Evolutionary conservation across 2,888 invertebrate genomes (phyloP), one percentile per base, ranked within the genome.

Genomic region (Rhyacophila evoluta): DNA sequence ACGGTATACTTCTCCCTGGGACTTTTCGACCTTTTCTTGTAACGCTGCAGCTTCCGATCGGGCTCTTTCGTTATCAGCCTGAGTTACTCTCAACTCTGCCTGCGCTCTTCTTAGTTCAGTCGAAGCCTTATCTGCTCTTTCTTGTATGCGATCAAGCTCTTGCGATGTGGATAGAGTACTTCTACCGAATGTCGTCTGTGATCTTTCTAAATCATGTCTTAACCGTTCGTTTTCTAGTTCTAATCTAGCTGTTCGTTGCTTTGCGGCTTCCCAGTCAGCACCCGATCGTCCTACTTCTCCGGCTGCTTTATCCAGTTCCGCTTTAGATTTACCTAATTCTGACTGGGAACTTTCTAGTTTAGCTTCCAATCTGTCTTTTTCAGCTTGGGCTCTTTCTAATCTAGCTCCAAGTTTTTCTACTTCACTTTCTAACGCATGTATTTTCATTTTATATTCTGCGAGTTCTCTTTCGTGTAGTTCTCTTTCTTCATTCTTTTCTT

Each of bases 401-500:
- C 97, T 92, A 33, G 95, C 95, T 78, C 94, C 95, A 75, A 96
- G 90, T 88, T 96, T 96, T 86, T 96, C 96, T 10, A 97, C 96
- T 89, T 97, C 97, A 84, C 96, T 96, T 86, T 97, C 97, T 77
- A 97, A 89, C 12, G 96, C 93, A 84, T 97, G 97, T 80, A 97
- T 91, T 88, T 97, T 97, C 93, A 97, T 95, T 88, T 97, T 97
- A 85, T 96, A 97, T 86, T 98, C 98, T 75, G 97, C 97, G 84
- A 97, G 93, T 87, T 97, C 97, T 84, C 97, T 92, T 86, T 97
- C 97, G 86, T 97, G 97, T 15, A 97, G 89, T 85, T 98, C 98
- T 82, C 98, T 92, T 87, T 99, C 98, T 88, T 98, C 98, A 83
- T 97, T 95, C 86, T 98, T 96, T 85, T 99, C 98, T 84, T 97